Base-by-base conservation (phyloP, 2,888 invertebrate species). In the Scaptomyza tumidula region DNA sequence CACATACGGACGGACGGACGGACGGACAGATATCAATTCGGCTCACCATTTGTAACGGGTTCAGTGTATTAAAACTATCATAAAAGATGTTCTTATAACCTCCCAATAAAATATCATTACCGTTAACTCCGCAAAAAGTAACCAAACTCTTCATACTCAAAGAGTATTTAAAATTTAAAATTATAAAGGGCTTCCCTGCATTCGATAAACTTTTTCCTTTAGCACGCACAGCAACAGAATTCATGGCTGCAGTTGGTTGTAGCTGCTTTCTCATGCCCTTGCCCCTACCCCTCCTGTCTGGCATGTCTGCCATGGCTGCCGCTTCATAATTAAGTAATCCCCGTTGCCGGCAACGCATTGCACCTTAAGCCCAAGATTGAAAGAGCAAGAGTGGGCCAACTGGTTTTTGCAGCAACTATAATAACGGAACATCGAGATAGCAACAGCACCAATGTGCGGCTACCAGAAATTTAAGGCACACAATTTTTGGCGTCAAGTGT, bases 271-370 rank as follows among this genome's bases (percentile, higher is more conserved):
- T 48, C 48, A 19, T 44, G 29, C 57, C 24, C 50, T 14, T 39
- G 50, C 10, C 37, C 44, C 33, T 9, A 29, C n/a, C 13, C 43
- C 31, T 33, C n/a, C 39, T 39, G 54, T 19, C 14, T 35, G 44
- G 41, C 52, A 24, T 65, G 71, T 58, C 48, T 53, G 63, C 43
- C 57, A 16, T 65, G 75, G 67, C 53, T 68, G 65, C 73, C 74
- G 66, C 71, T 80, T 70, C 84, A 86, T 86, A 85, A 85, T 85
- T 85, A 86, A 85, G 85, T 85, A 85, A 85, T 86, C 86, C 80
- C 77, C 75, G 46, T 54, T 57, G 77, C 57, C 59, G 64, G 64
- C 73, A 75, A 72, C 67, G 82, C 79, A 64, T 53, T 68, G 78
- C 83, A 80, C 80, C 78, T 85, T 72, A 78, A 83, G 80, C 80